Evolutionary conservation across 2,113 vertebrate species (phyloP), one percentile per base, ranked within the genome.

Genomic region (Aleadryas rufinucha): DNA sequence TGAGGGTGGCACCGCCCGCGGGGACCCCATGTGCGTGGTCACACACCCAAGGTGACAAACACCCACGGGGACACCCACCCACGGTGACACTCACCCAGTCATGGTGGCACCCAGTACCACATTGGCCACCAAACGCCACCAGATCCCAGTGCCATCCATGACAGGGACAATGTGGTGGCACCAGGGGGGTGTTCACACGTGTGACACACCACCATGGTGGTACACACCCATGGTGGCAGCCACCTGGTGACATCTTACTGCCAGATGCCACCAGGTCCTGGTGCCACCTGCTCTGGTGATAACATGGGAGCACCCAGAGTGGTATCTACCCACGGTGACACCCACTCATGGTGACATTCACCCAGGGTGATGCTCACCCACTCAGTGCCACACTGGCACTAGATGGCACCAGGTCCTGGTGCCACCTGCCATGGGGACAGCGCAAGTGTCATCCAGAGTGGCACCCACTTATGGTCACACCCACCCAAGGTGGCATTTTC

Each of bases 1-100:
- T 20, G 16, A 16, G 39, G 65, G 47, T 11, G n/a, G 11, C 33
- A 77, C 13, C 1, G 1, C 11, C 35, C 19, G 0, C 2, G 1
- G 56, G n/a, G 45, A 31, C 22, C 28, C 12, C 47, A 5, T 3
- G 3, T 0, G 18, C 1, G 44, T 6, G 13, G 23, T 13, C n/a
- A 39, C 19, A 11, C 37, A 33, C 22, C 18, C 57, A 26, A 8
- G 5, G 45, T 9, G 57, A 61, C 74, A 52, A 16, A 20, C 70
- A 28, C 39, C 30, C 22, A 10, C 6, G 22, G 37, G 37, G 30
- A 54, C 50, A 56, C 71, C 8, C 33, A 28, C 39, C 35, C 53
- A n/a, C 1, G 0, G 39, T 12, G 39, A 41, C 41, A 63, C 30
- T 15, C 44, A 52, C 23, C 16, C 30, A 7, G 16, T 4, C 44